These are phyloP conservation scores for Hippopotamus amphibius DNA, from an alignment of 2,113 vertebrate genomes.

Conservation along the genomic window DNA sequence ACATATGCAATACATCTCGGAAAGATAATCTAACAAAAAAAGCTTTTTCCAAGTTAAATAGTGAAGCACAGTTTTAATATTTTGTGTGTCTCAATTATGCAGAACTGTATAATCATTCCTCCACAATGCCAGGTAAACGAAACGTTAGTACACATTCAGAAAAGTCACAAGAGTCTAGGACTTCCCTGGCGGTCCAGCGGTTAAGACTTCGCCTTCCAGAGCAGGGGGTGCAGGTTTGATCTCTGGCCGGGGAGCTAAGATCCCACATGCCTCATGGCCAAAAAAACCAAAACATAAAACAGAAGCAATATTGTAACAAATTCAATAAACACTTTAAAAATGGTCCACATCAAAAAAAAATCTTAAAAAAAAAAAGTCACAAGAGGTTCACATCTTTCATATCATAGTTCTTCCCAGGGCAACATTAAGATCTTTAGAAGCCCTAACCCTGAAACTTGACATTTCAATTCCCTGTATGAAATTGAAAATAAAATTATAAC, in stretches of 20 bases:
- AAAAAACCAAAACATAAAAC: too few species aligned
- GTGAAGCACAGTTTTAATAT: neutral
- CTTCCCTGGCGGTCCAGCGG: too few species aligned
- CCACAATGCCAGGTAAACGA: neutral
- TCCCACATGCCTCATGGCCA: too few species aligned
- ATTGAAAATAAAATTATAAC: constrained; percentile 36
- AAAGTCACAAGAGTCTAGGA: neutral
- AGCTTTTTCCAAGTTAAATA: neutral
- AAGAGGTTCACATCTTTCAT: neutral
- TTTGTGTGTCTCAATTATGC: neutral
- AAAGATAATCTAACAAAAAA: neutral
- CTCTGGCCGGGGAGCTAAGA: too few species aligned
- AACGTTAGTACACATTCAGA: neutral
- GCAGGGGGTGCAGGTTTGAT: too few species aligned
- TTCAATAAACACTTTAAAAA: too few species aligned
- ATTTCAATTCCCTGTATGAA: neutral
- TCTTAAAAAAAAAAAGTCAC: neutral
- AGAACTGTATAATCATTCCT: neutral
- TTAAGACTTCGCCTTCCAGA: too few species aligned
- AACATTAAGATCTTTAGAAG: neutral
- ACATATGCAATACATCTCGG: neutral
- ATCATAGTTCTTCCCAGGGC: neutral
- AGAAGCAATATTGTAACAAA: too few species aligned
- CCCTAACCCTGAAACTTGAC: neutral
- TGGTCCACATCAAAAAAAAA: too few species aligned